Evolutionary conservation across 2,797 vertebrate genomes (phyloP), one percentile per base, ranked within the genome.

Genomic region (Amphiprion clarkii): DNA sequence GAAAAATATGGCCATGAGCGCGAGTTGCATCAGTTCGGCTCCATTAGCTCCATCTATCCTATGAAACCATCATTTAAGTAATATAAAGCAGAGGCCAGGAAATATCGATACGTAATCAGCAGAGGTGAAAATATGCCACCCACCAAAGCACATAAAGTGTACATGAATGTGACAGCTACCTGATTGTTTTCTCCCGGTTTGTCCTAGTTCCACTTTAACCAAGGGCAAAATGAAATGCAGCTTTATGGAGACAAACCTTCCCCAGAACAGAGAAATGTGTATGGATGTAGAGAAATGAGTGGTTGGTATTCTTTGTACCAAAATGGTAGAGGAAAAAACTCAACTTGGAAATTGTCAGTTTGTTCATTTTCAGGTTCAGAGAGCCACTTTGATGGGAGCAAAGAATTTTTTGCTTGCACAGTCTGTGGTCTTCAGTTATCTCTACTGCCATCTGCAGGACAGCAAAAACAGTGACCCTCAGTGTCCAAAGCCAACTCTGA

Each of bases 41-140:
- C 74, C 84, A 90, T 88, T 90, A 78, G 67, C 12, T 76, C 51
- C 62, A 77, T 67, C 71, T 68, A 49, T 67, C 74, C 54, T 23
- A 36, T 29, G 46, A 82, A 72, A 51, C 8, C 13, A 51, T 62
- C 31, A 75, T 83, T 68, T 71, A 81, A 88, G 71, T 80, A 70
- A 72, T 74, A 89, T 71, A 81, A 90, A 89, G 86, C 42, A 78
- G 62, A 68, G 29, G 9, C 51, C 59, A 31, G 29, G 48, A 84
- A 90, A 92, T 76, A 84, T 88, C 89, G 85, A 92, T 91, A 91
- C 67, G 71, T 82, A 85, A 92, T 91, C 82, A 88, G 27, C 61
- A 70, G 69, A 79, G 64, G 48, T 44, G 31, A 67, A 76, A 79
- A 78, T 64, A 53, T 61, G 71, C 71, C 40, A 56, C 52, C 46